Evolutionary conservation across 2,888 invertebrate genomes (phyloP).

Genomic region (Nematopogon swammerdamellus): DNA sequence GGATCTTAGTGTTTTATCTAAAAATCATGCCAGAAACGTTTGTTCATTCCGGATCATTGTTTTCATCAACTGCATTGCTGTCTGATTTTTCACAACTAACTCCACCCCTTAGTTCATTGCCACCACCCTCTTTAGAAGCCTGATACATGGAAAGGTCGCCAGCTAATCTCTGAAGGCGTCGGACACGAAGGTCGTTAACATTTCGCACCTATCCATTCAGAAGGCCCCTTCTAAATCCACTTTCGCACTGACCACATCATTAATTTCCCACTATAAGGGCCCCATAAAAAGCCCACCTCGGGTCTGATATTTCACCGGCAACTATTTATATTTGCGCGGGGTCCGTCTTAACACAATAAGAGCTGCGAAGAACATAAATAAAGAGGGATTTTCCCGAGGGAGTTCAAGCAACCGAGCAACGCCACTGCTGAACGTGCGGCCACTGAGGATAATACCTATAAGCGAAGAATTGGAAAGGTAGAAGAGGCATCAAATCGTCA

Average conservation of each 20-base stretch:
- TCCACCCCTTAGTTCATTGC: no score
- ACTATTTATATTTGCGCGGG: conserved; percentile 52
- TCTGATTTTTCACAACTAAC: no score
- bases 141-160: no score
- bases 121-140: no score
- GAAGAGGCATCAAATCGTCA: no score
- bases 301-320: conserved; percentile 38
- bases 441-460: no score
- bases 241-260: conserved; percentile 48
- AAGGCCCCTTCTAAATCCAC: conserved; percentile 41
- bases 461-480: no score
- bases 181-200: conserved; percentile 44
- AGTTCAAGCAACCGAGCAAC: conserved; percentile 18
- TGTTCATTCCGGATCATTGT: no score
- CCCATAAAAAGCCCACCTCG: conserved; percentile 42
- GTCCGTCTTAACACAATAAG: conserved; percentile 28
- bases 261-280: conserved; percentile 50
- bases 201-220: conserved; percentile 28
- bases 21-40: no score
- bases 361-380: conserved; percentile 43
- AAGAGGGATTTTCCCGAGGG: conserved; percentile 35
- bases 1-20: no score
- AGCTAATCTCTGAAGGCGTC: conserved; percentile 5
- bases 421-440: conserved; percentile 40
- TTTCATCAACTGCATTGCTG: no score